Conservation (phyloP, 2,888 invertebrate genomes). For the Chaetogeoica ovagalla region DNA sequence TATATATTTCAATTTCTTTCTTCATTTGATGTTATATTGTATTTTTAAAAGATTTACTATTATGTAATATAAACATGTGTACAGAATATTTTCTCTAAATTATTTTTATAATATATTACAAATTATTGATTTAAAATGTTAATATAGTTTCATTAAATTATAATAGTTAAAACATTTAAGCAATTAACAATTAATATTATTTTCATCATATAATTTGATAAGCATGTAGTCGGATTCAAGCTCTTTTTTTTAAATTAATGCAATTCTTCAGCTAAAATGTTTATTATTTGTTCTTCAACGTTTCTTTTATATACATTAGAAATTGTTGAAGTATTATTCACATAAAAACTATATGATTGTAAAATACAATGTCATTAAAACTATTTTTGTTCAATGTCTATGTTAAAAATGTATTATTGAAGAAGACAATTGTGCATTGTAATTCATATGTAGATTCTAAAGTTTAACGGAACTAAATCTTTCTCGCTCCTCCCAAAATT, state of each 20-base stretch:
- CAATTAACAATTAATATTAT: background rate
- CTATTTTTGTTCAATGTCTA: too few species aligned
- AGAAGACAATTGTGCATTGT: too few species aligned
- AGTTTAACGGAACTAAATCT: too few species aligned
- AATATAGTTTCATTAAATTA: too few species aligned
- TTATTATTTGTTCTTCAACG: constrained; percentile 23
- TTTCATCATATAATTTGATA: background rate
- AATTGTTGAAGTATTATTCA: background rate
- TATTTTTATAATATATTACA: background rate
- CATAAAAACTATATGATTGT: background rate
- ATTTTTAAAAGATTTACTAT: constrained; percentile 11
- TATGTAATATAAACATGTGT: background rate
- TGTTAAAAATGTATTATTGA: too few species aligned
- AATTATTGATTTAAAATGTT: background rate
- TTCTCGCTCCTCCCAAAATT: too few species aligned
- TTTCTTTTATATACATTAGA: background rate
- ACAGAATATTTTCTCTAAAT: background rate
- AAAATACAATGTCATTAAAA: too few species aligned
- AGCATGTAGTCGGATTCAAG: background rate
- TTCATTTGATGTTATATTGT: background rate
- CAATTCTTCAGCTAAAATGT: constrained; percentile 20
- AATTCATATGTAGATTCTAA: too few species aligned
- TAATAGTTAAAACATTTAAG: background rate
- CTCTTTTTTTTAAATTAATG: constrained; percentile 1
- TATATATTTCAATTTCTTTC: constrained; percentile 5